Base-by-base conservation (phyloP, 1,140 invertebrate genomes). In the Nautilus pompilius region DNA sequence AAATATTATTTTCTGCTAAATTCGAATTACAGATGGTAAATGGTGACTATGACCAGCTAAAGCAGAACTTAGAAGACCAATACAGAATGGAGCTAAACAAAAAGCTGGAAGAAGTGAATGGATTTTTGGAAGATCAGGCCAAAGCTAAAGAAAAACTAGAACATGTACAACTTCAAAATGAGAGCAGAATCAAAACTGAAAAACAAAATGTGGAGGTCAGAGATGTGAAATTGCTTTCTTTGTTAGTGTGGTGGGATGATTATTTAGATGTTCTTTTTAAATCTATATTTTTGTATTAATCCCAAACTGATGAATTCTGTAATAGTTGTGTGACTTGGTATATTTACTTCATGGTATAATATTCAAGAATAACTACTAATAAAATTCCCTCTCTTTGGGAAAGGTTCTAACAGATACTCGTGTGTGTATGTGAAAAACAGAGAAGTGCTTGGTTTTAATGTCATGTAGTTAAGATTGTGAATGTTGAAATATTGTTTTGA, bases 31-130 rank as follows among this genome's bases (percentile, higher is more conserved):
- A 71, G 24, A 63, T 63, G 28, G 60, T 60, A 10, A 72, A 65
- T 58, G 67, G 66, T 13, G 70, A 74, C 36, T 67, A 61, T n/a
- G n/a, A n/a, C n/a, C n/a, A n/a, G n/a, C n/a, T n/a, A 10, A 65
- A 63, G 34, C 59, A 66, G 29, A 75, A 79, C 53, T 55, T 78
- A 2, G 78, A 81, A 65, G 66, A 71, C 20, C 69, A 71, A 29
- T 75, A 75, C 58, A 67, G 76, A 4, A 54, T 72, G n/a, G 78
- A 81, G 36, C 67, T 81, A 6, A 81, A 81, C 60, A 58, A 65
- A 26, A 81, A 81, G 58, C 68, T 81, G 10, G 72, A 75, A 13
- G 77, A 81, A 41, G 76, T 81, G 5, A 81, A 81, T 56, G 64
- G 62, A 32, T 81, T 77, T 58, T 66, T 81, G 34, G 75, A 79